Evolutionary conservation across 2,113 vertebrate species (phyloP).

Genomic region (Galemys pyrenaicus): DNA sequence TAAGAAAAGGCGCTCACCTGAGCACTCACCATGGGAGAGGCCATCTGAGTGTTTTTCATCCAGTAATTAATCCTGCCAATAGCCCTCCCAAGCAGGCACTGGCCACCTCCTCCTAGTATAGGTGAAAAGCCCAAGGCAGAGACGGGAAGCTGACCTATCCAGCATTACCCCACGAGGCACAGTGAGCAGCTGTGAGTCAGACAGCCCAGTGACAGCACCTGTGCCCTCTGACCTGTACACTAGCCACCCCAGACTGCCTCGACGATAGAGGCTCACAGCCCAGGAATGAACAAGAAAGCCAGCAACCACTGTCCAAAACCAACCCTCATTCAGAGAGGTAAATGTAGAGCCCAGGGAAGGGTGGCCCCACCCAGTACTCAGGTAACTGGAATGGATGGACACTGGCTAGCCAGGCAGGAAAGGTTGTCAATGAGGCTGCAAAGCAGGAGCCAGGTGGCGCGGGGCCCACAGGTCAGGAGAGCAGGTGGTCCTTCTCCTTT

Average conservation of each 20-base stretch:
- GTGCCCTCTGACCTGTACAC: neutral
- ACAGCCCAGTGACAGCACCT: neutral
- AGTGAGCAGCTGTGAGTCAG: neutral
- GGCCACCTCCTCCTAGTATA: neutral
- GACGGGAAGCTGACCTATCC: neutral
- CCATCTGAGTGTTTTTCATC: rapidly evolving
- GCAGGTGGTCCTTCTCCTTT: neutral
- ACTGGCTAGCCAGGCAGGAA: neutral
- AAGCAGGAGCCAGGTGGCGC: neutral
- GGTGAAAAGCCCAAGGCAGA: neutral
- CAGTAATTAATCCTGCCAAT: neutral
- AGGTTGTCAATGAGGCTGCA: neutral
- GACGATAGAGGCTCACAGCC: neutral
- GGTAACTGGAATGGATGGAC: neutral
- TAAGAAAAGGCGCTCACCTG: neutral
- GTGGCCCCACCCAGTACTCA: neutral
- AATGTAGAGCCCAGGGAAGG: rapidly evolving
- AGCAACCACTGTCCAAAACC: neutral
- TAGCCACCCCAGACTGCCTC: neutral
- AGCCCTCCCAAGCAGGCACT: too few relatives aligned
- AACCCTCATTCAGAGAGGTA: rapidly evolving
- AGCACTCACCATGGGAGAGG: neutral
- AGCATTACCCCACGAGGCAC: neutral
- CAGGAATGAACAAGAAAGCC: neutral
- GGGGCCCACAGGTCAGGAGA: neutral